These are phyloP conservation scores for Pristis pectinata DNA, from an alignment of 2,797 vertebrate genomes.

Conservation along the genomic window DNA sequence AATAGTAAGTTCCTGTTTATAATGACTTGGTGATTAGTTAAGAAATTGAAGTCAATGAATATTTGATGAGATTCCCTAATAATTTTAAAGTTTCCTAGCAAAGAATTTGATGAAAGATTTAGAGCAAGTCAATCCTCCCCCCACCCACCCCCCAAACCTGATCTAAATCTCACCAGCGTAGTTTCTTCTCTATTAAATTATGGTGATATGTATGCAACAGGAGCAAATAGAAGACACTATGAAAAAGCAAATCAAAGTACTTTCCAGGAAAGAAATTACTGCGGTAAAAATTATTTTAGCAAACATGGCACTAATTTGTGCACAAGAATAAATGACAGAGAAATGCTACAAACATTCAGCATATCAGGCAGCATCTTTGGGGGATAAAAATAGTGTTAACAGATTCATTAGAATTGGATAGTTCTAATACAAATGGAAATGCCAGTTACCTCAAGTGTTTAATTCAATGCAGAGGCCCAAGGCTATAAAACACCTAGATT, in stretches of 20 bases:
- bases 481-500: too few species aligned
- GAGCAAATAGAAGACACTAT: not conserved
- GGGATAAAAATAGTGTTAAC: too few species aligned
- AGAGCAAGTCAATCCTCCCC: not conserved
- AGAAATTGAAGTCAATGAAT: not conserved
- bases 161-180: not conserved
- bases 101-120: not conserved
- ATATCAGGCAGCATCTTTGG: too few species aligned
- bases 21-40: not conserved
- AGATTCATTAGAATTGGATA: too few species aligned
- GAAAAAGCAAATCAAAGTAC: not conserved
- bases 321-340: not conserved
- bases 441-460: too few species aligned
- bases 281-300: not conserved
- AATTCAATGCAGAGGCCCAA: too few species aligned
- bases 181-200: not conserved
- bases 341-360: not conserved
- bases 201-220: not conserved
- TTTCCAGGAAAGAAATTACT: not conserved
- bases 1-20: not conserved
- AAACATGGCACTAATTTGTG: not conserved
- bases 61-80: not conserved
- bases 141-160: conserved; percentile 8
- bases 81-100: not conserved
- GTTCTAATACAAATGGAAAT: too few species aligned